A percentile compares a stretch with the other conserved stretches of the same genome.
These are phyloP conservation scores for Trissolcus japonicus DNA, from an alignment of 2,888 invertebrate species.

Conservation along the genomic window DNA sequence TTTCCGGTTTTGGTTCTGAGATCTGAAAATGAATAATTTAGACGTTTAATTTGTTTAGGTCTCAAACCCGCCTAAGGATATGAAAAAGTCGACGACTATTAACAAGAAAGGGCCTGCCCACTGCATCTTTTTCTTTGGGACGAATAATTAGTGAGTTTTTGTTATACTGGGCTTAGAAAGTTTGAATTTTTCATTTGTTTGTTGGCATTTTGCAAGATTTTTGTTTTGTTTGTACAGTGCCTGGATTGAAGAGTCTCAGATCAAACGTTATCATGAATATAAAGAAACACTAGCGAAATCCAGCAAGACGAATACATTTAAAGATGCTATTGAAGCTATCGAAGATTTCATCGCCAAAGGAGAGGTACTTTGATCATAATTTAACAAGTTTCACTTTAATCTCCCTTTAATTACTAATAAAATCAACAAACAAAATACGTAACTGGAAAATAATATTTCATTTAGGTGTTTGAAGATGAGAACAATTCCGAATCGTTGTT, in stretches of 20 bases:
- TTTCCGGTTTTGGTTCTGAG: neutral
- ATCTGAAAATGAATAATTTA: neutral
- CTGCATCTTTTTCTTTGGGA: conserved; percentile 95
- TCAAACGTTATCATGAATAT: conserved; percentile 88
- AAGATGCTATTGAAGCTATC: conserved; percentile 87
- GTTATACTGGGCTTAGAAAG: neutral
- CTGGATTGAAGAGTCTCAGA: conserved; percentile 91
- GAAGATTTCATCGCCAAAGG: conserved; percentile 87
- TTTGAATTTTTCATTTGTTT: neutral
- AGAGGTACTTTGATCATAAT: conserved; percentile 77
- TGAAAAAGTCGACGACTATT: conserved; percentile 83
- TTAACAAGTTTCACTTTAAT: neutral
- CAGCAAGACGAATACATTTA: conserved; percentile 85
- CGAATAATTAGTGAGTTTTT: conserved; percentile 92
- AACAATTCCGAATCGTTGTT: conserved; percentile 83
- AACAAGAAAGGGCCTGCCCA: conserved; percentile 83
- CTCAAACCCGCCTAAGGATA: conserved; percentile 86
- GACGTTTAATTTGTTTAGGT: conserved; percentile 80
- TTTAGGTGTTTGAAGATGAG: conserved; percentile 78
- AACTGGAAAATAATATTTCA: conserved; percentile 38
- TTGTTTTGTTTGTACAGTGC: conserved; percentile 79
- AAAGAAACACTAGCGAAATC: conserved; percentile 87
- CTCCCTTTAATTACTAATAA: neutral
- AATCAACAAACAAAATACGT: neutral
- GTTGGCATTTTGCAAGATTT: neutral